Evolutionary conservation across 2,113 vertebrate genomes (phyloP).

Genomic region (Octodon degus): DNA sequence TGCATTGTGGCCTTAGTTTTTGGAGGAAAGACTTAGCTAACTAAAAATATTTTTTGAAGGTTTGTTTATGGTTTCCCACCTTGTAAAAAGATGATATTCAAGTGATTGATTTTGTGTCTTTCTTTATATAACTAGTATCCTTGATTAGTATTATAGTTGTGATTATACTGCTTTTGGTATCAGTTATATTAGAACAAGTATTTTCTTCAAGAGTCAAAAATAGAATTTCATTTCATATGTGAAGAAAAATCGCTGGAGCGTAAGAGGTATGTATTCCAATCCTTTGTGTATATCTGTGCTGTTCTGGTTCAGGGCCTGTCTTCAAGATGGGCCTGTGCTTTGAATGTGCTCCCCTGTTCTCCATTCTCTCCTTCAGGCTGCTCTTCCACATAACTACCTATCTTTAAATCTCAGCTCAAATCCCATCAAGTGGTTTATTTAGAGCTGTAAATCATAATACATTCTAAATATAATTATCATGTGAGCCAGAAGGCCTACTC

Average conservation of each 20-base stretch:
- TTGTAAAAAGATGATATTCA: constrained; percentile 33
- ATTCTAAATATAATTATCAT: constrained; percentile 24
- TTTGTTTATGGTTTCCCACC: constrained; percentile 42
- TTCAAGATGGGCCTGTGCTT: neutral
- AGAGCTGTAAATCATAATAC: constrained; percentile 44
- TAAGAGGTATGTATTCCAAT: neutral
- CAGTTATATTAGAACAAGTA: constrained; percentile 36
- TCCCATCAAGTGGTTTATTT: constrained; percentile 57
- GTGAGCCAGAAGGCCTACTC: constrained; percentile 1
- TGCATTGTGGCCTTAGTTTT: constrained; percentile 6
- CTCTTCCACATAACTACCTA: constrained; percentile 7
- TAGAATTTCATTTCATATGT: constrained; percentile 48
- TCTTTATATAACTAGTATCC: constrained; percentile 25
- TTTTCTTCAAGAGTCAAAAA: constrained; percentile 37
- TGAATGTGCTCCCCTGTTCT: neutral
- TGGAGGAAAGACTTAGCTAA: constrained; percentile 45
- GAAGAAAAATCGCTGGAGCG: constrained; percentile 30
- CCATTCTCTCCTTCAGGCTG: neutral
- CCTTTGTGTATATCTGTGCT: neutral
- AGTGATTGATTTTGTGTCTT: constrained; percentile 46
- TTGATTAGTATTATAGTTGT: constrained; percentile 43
- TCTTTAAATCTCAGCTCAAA: constrained; percentile 55
- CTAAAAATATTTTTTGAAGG: constrained; percentile 32
- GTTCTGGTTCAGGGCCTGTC: neutral
- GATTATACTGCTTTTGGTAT: constrained; percentile 46